Evolutionary conservation across 2,797 vertebrate genomes (phyloP).

Genomic region (Astyanax mexicanus): DNA sequence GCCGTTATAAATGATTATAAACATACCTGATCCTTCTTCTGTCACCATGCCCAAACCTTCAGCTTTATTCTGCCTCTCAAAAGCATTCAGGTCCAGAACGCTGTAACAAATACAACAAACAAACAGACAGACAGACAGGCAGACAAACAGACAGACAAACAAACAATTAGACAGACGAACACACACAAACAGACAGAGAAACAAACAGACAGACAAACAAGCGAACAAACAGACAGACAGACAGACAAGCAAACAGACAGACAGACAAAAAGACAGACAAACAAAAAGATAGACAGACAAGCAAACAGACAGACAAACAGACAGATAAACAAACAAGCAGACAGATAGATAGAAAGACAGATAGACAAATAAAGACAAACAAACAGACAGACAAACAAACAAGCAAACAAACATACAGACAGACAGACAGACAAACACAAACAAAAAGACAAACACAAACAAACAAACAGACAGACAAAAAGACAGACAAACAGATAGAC

Average conservation of each 20-base stretch:
- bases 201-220: neutral
- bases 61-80: conserved; percentile 97
- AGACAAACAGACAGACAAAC: too few species aligned
- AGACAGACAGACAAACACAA: neutral
- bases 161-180: neutral
- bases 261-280: too few species aligned
- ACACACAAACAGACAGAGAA: too few species aligned
- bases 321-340: neutral
- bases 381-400: neutral
- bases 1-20: too few species aligned
- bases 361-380: too few species aligned
- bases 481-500: neutral
- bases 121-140: neutral
- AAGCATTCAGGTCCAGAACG: conserved; percentile 95
- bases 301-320: too few species aligned
- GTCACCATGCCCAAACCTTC: conserved; percentile 98
- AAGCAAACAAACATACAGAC: too few species aligned
- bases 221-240: too few species aligned
- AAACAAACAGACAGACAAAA: too few species aligned
- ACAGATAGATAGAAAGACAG: too few species aligned
- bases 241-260: neutral
- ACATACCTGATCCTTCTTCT: conserved; percentile 94
- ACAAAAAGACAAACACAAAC: too few species aligned
- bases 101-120: conserved; percentile 68
- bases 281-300: neutral